Evolutionary conservation across 2,888 invertebrate genomes (phyloP), one percentile per base, ranked within the genome.

Genomic region (Rosalia funebris): DNA sequence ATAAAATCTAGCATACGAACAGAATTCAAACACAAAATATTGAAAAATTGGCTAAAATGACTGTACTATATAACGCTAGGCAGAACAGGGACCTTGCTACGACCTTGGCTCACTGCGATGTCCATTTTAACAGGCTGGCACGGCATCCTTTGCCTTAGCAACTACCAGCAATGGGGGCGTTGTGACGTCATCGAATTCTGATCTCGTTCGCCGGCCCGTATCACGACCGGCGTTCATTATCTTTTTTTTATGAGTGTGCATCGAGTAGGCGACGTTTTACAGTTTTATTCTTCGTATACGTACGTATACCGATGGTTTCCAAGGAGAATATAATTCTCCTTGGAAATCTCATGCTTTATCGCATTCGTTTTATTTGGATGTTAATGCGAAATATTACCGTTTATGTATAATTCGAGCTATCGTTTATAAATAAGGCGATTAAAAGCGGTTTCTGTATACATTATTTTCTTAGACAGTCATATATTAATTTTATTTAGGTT

Each of bases 131-230:
- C 65, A 57, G 52, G 55, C 42, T 44, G 44, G 44, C 53, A 50
- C 48, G 59, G 56, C 62, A 59, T 65, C 62, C 59, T 65, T 64
- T 54, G 63, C 65, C 65, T 68, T 68, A 68, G 68, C 66, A 68
- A 68, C 68, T 63, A 61, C 52, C 57, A 52, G 57, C 60, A 66
- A 73, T 66, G 72, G 73, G 72, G 75, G 72, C 73, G 72, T 66
- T 32, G 65, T 75, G 75, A 75, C 75, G 72, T 75, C 75, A 73
- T 59, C 62, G 45, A 52, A 68, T 71, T 67, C 62, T 66, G 68
- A 62, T 66, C 62, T 65, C 66, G 63, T 68, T 65, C 60, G 55
- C 58, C 59, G 48, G 46, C 41, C 59, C 50, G 50, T 50, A 50
- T 50, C 50, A 50, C 50, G 50, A 50, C 50, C 39, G 20, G 34